Conservation (phyloP, 1,140 invertebrate species). For the Plectrocnemia conspersa region DNA sequence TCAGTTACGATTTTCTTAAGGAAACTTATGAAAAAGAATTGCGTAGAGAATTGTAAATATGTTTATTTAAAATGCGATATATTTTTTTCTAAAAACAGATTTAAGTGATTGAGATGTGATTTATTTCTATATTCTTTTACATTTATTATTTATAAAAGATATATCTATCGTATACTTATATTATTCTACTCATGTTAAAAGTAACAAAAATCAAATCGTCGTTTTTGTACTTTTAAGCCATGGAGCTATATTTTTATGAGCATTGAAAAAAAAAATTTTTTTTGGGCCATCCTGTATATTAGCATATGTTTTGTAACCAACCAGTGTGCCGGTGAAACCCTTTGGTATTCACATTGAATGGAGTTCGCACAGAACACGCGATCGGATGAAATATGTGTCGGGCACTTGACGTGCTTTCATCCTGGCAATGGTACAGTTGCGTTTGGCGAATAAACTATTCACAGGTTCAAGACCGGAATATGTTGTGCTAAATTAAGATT, state of each 20-base stretch:
- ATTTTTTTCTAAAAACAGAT: too few species aligned
- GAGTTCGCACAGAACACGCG: neutral
- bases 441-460: neutral
- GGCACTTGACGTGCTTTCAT: neutral
- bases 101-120: too few species aligned
- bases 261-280: neutral
- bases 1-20: too few species aligned
- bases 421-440: neutral
- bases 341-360: neutral
- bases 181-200: too few species aligned
- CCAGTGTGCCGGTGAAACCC: neutral
- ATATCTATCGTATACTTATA: too few species aligned
- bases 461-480: slow-evolving; percentile 1
- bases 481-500: neutral
- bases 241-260: neutral
- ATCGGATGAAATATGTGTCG: neutral
- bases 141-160: too few species aligned
- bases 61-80: too few species aligned
- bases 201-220: too few species aligned
- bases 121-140: too few species aligned
- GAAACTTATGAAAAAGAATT: too few species aligned
- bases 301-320: neutral
- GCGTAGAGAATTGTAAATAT: too few species aligned
- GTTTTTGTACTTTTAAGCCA: too few species aligned
- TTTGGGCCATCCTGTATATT: neutral